Conservation (phyloP, 1,140 invertebrate genomes). For the Coelopa frigida region DNA sequence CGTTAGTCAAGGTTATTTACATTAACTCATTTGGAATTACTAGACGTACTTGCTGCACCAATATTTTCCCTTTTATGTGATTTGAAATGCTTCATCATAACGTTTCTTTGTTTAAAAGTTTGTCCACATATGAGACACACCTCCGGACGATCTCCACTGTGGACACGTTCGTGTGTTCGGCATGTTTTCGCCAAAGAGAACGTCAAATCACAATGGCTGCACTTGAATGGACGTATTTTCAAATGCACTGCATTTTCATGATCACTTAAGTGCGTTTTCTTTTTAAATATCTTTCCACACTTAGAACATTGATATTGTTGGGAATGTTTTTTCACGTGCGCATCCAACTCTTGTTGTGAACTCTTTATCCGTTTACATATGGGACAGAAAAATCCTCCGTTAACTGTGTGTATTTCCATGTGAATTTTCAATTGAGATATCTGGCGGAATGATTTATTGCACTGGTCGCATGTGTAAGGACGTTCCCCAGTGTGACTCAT, state of each 20-base stretch:
- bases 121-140: background rate
- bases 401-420: background rate
- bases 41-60: no score
- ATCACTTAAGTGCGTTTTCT: constrained; percentile 15
- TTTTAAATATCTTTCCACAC: constrained; percentile 17
- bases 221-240: constrained; percentile 16
- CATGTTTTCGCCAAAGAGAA: background rate
- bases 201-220: background rate
- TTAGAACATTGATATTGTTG: constrained; percentile 15
- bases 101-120: background rate
- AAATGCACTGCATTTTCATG: constrained; percentile 19
- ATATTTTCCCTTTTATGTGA: no score
- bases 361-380: background rate
- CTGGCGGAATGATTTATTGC: background rate
- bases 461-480: background rate
- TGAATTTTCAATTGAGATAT: background rate
- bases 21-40: no score
- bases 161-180: background rate
- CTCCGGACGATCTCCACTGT: background rate
- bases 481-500: constrained; percentile 2
- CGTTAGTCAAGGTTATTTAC: no score
- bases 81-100: background rate
- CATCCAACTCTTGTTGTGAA: background rate
- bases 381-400: background rate
- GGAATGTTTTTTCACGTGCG: background rate